phyloP scores from a whole-genome alignment of 2,113 vertebrate genomes.

The Peromyscus maniculatus region DNA sequence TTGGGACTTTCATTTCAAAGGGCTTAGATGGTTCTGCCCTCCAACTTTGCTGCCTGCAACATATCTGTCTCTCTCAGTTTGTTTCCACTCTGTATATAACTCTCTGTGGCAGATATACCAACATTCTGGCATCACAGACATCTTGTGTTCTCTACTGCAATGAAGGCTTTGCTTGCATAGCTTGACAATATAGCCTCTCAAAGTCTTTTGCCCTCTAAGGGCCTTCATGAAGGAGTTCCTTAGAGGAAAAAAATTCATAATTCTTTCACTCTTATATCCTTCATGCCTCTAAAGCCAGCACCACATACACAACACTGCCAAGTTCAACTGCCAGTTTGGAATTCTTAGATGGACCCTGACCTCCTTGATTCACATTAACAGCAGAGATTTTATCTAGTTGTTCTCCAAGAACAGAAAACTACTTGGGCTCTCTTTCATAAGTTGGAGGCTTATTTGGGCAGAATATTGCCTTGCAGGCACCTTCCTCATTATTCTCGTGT shows the following conservation, averaged over 20 bases:
- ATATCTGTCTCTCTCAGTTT: background rate
- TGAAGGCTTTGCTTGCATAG: background rate
- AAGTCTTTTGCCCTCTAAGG: background rate
- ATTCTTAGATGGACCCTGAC: too few relatives aligned
- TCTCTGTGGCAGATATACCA: background rate
- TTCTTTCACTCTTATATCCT: background rate
- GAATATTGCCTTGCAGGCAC: background rate
- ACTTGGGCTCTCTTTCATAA: background rate
- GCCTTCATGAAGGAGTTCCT: background rate
- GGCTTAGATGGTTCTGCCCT: background rate
- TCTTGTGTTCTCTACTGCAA: background rate
- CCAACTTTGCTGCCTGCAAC: background rate
- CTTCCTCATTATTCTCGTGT: background rate
- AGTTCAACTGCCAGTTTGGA: background rate
- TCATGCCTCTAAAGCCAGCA: background rate
- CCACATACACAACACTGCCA: background rate
- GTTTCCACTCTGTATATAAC: background rate
- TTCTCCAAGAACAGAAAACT: background rate
- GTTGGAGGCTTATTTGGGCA: background rate
- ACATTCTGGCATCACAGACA: background rate
- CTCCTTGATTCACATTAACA: background rate
- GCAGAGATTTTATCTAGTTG: background rate
- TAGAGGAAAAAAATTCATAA: background rate
- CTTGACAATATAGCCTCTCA: background rate
- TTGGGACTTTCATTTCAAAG: background rate